These are phyloP conservation scores for Pantherophis guttatus DNA, from an alignment of 2,113 vertebrate species.

Conservation along the genomic window DNA sequence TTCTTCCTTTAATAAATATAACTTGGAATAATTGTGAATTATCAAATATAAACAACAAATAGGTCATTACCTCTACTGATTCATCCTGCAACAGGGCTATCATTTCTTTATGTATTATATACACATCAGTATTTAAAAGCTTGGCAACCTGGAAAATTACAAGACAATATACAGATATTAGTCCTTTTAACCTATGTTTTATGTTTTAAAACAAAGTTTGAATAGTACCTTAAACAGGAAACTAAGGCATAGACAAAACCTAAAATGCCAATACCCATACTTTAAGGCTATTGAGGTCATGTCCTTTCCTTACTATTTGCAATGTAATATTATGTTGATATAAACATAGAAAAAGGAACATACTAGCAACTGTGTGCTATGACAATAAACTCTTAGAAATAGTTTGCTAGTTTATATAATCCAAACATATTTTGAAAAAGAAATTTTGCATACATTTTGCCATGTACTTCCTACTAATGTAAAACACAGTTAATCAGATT, in stretches of 20 bases:
- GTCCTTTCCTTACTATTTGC: not conserved
- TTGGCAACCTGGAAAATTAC: conserved; percentile 83
- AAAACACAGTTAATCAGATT: not conserved
- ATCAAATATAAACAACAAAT: conserved; percentile 30
- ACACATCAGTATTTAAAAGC: conserved; percentile 84
- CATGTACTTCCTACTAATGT: not conserved
- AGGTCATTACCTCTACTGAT: conserved; percentile 85
- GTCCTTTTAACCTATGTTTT: conserved; percentile 18
- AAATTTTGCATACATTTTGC: conserved; percentile 22
- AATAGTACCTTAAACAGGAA: not conserved
- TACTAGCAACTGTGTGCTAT: not conserved
- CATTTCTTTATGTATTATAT: conserved; percentile 88
- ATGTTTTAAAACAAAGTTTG: conserved; percentile 15
- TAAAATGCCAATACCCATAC: conserved; percentile 5
- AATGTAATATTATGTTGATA: not conserved
- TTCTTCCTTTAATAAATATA: conserved; percentile 10
- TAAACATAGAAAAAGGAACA: conserved; percentile 1
- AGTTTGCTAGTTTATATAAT: conserved; percentile 2
- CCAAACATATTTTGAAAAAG: not conserved
- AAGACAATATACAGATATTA: conserved; percentile 40
- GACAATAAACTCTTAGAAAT: not conserved
- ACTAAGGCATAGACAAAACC: not conserved
- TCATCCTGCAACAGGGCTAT: conserved; percentile 88
- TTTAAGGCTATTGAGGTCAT: not conserved
- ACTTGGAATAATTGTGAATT: conserved; percentile 38